These are phyloP conservation scores for Pica pica DNA, from an alignment of 2,113 vertebrate genomes.

Conservation along the genomic window DNA sequence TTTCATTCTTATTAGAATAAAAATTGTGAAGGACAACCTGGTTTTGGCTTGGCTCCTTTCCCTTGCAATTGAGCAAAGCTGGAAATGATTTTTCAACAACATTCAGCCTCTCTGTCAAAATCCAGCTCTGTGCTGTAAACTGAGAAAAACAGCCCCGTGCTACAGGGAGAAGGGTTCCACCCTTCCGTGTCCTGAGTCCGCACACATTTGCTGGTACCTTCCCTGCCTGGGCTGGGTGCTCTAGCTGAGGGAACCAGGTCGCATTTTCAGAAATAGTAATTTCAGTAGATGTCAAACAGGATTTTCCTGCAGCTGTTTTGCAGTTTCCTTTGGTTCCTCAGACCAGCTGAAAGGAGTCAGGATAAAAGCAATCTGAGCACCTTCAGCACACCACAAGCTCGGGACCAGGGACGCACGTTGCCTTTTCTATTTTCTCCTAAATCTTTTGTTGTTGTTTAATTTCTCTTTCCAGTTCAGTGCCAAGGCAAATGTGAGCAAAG, in stretches of 20 bases:
- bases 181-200: neutral
- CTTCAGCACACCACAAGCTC: accelerated
- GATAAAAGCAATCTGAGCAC: neutral
- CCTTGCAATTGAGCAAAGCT: neutral
- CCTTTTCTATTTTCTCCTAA: neutral
- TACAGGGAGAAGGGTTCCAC: neutral
- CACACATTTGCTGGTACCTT: neutral
- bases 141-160: neutral
- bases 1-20: neutral
- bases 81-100: neutral
- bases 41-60: neutral
- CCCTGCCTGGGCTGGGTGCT: neutral
- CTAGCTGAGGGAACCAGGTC: neutral
- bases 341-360: neutral
- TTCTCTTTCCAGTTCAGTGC: neutral
- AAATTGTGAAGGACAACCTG: neutral
- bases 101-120: neutral
- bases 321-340: neutral
- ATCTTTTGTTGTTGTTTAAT: conserved; percentile 15
- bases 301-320: neutral
- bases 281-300: neutral
- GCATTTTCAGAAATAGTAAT: neutral
- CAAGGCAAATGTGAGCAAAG: neutral
- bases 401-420: neutral
- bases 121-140: neutral